Conservation (phyloP, 1,140 invertebrate species). For the Dryas iulia region DNA sequence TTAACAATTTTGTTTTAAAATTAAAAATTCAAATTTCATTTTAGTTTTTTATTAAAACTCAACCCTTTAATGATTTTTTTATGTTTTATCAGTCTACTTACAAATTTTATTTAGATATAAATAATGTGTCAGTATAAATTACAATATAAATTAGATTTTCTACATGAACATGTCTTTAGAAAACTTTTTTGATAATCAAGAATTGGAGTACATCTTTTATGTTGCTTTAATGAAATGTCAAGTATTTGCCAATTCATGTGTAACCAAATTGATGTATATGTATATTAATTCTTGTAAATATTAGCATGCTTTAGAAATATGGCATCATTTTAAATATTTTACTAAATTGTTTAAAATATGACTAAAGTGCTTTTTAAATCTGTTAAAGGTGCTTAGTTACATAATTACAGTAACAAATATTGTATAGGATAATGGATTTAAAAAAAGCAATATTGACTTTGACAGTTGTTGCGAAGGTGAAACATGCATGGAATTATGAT, state of each 20-base stretch:
- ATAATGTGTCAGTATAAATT: background rate
- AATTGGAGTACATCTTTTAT: background rate
- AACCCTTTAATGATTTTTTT: constrained; percentile 3
- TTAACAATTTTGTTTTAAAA: background rate
- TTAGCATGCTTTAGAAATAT: background rate
- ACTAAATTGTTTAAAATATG: background rate
- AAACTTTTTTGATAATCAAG: background rate
- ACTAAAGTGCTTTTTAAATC: background rate
- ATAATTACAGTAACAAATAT: no score
- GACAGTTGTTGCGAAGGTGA: no score
- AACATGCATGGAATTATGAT: no score
- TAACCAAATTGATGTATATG: no score
- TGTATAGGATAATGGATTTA: no score
- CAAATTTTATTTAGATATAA: background rate
- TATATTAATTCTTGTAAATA: background rate
- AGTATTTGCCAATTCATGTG: no score
- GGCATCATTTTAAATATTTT: background rate
- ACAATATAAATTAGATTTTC: background rate
- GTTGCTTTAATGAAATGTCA: background rate
- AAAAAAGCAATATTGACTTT: no score
- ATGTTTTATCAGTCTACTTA: background rate
- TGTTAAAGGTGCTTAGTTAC: no score
- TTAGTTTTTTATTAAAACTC: background rate
- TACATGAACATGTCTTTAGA: background rate
- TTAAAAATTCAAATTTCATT: background rate